Evolutionary conservation across 1,140 invertebrate genomes (phyloP).

Genomic region (Neodiprion lecontei): DNA sequence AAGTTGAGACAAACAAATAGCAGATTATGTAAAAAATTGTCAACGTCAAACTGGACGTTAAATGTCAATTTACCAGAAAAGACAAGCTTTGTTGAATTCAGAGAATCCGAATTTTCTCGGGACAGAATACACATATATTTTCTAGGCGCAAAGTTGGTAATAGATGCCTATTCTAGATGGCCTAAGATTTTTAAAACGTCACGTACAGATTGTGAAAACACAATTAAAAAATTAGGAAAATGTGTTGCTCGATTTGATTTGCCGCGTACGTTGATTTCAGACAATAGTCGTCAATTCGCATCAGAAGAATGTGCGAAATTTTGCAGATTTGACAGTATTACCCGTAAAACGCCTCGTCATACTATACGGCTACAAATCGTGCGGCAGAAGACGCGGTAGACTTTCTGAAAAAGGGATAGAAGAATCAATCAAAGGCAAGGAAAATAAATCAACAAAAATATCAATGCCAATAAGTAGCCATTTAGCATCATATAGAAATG

Average conservation of each 20-base stretch:
- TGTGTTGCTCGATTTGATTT: conserved; percentile 38
- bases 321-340: conserved; percentile 37
- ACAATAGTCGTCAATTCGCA: conserved; percentile 36
- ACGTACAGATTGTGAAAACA: conserved; percentile 20
- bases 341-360: conserved; percentile 34
- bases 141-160: conserved; percentile 50
- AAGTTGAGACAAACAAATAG: conserved; percentile 46
- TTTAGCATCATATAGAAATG: conserved; percentile 32
- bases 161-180: conserved; percentile 59
- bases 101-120: conserved; percentile 26
- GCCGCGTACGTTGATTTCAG: conserved; percentile 32
- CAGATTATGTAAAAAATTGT: conserved; percentile 36
- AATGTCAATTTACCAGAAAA: conserved; percentile 22
- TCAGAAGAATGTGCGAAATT: conserved; percentile 37
- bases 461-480: conserved; percentile 30
- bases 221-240: conserved; percentile 34
- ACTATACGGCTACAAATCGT: conserved; percentile 44
- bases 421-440: conserved; percentile 26
- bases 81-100: conserved; percentile 38
- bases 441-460: conserved; percentile 13
- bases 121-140: conserved; percentile 53
- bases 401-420: conserved; percentile 38
- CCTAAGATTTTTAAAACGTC: conserved; percentile 27
- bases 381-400: conserved; percentile 43
- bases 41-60: conserved; percentile 28